Conservation (phyloP, 2,888 invertebrate species). For the Latrodectus elegans region DNA sequence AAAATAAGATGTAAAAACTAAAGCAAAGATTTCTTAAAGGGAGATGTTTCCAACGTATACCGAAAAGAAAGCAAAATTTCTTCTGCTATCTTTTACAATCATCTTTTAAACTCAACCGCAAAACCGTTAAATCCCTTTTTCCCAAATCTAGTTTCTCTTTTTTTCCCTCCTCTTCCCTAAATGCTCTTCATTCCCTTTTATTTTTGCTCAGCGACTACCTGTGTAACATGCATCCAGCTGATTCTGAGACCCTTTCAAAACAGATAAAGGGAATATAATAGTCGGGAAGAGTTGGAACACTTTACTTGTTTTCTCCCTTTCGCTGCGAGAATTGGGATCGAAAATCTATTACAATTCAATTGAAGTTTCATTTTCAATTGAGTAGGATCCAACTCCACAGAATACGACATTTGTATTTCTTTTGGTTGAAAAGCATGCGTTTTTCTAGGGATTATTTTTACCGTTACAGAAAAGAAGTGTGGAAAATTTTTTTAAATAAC, state of each 20-base stretch:
- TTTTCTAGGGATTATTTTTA: too few relatives aligned
- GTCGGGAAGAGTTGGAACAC: slow-evolving; percentile 25
- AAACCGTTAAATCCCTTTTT: slow-evolving; percentile 66
- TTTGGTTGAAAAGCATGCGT: too few relatives aligned
- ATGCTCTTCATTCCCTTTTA: slow-evolving; percentile 12
- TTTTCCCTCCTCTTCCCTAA: slow-evolving; percentile 28
- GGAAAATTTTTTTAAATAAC: too few relatives aligned
- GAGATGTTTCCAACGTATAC: slow-evolving; percentile 1
- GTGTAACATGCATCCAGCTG: slow-evolving; percentile 54
- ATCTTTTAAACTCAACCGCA: slow-evolving; percentile 67
- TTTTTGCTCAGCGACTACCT: slow-evolving; percentile 36
- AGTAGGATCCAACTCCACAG: too few relatives aligned
- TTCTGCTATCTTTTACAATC: slow-evolving; percentile 51
- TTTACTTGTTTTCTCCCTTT: slow-evolving; percentile 32
- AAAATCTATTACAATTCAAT: too few relatives aligned
- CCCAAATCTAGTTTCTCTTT: slow-evolving; percentile 58
- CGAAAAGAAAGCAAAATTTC: slow-evolving; percentile 30
- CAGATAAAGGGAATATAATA: slow-evolving; percentile 33
- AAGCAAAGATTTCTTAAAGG: slow-evolving; percentile 9
- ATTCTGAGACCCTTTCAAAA: slow-evolving; percentile 47
- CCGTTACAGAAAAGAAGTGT: too few relatives aligned
- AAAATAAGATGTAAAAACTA: not conserved
- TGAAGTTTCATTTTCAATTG: too few relatives aligned
- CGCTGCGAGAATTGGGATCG: not conserved
- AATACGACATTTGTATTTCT: too few relatives aligned